Percentiles rank a stretch among this genome's conserved stretches.
phyloP scores from a whole-genome alignment of 2,888 invertebrate genomes.

The Oxystoma pomonae region DNA sequence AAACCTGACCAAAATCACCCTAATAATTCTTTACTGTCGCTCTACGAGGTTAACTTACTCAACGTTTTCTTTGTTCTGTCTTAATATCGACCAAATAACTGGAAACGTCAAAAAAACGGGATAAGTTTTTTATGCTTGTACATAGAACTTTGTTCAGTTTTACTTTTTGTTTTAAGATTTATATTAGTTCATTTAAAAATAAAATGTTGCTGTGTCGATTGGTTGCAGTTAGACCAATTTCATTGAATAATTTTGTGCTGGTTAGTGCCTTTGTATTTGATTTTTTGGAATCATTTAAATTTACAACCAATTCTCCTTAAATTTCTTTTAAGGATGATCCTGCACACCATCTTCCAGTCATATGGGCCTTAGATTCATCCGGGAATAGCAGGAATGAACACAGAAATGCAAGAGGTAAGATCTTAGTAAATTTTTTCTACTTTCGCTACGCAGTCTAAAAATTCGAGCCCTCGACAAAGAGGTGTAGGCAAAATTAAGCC shows the following conservation, averaged over 20 bases:
- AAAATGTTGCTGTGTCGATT: slow-evolving; percentile 47
- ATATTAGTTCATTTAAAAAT: not conserved
- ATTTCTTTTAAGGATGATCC: slow-evolving; percentile 14
- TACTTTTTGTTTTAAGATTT: not conserved
- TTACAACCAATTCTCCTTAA: not conserved
- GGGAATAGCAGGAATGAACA: slow-evolving; percentile 9
- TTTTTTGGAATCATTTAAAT: too few relatives aligned
- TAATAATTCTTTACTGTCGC: not conserved
- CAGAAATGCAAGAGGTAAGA: slow-evolving; percentile 8
- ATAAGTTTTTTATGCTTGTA: too few relatives aligned
- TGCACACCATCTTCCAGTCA: slow-evolving; percentile 4
- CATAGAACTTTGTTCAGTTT: not conserved
- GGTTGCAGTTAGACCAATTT: slow-evolving; percentile 44
- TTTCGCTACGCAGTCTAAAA: too few relatives aligned
- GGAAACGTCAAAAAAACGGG: too few relatives aligned
- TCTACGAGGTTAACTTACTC: not conserved
- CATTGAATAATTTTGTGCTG: slow-evolving; percentile 41
- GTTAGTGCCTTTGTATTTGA: slow-evolving; percentile 31
- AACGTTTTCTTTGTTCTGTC: not conserved
- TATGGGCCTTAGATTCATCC: slow-evolving; percentile 13
- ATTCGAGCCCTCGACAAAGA: too few relatives aligned
- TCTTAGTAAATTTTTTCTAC: too few relatives aligned
- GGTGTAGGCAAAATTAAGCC: too few relatives aligned
- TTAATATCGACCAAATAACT: not conserved
- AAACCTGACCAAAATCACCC: too few relatives aligned